Evolutionary conservation across 1,140 invertebrate species (phyloP).

Genomic region (Drosophila nasuta): DNA sequence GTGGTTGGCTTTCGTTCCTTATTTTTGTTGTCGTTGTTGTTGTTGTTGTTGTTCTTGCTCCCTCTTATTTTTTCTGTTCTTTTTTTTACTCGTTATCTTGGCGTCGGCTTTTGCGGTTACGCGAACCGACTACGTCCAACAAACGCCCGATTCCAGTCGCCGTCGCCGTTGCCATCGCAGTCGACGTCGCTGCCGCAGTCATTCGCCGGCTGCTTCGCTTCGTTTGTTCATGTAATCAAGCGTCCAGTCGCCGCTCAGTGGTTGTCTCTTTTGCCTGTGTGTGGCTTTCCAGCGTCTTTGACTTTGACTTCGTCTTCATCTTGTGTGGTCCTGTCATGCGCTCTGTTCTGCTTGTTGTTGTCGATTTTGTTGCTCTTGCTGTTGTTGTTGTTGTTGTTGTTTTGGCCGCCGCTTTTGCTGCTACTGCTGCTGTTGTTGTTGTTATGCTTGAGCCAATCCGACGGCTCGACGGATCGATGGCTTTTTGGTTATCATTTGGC

Average conservation of each 20-base stretch:
- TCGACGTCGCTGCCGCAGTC: slow-evolving; percentile 11
- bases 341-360: slow-evolving; percentile 53
- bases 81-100: slow-evolving; percentile 77
- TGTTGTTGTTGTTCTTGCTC: background rate
- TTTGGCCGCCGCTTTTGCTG: background rate
- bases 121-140: slow-evolving; percentile 44
- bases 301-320: slow-evolving; percentile 38
- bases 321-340: slow-evolving; percentile 80
- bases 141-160: slow-evolving; percentile 18
- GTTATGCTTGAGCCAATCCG: slow-evolving; percentile 50
- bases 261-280: slow-evolving; percentile 52
- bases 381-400: slow-evolving; percentile 14
- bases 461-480: slow-evolving; percentile 61
- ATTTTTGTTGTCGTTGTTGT: slow-evolving; percentile 10
- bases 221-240: slow-evolving; percentile 80
- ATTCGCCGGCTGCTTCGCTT: slow-evolving; percentile 53
- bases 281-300: slow-evolving; percentile 65
- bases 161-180: slow-evolving; percentile 8
- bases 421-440: slow-evolving; percentile 44
- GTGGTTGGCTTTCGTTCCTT: slow-evolving; percentile 32
- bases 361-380: slow-evolving; percentile 23
- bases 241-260: slow-evolving; percentile 62
- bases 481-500: slow-evolving; percentile 75
- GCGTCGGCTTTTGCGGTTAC: slow-evolving; percentile 79
- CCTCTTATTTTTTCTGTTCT: slow-evolving; percentile 21